phyloP scores from a whole-genome alignment of 2,888 invertebrate species.

The Tricholauxania praeusta region DNA sequence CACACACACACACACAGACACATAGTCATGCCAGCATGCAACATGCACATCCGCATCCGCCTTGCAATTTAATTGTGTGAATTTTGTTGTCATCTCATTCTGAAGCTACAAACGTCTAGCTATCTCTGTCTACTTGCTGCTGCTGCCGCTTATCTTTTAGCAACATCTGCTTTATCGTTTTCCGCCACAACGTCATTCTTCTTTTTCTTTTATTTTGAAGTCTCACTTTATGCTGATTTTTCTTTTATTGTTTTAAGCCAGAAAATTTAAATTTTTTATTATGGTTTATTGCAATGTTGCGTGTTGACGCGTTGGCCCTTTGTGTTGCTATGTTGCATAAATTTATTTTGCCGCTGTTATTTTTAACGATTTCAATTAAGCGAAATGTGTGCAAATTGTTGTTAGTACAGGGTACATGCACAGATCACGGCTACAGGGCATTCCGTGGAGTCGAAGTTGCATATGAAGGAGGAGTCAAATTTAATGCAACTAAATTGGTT shows the following conservation, averaged over 20 bases:
- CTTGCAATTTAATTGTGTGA: conserved; percentile 28
- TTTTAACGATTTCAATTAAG: conserved; percentile 28
- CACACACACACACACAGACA: background rate
- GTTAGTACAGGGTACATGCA: background rate
- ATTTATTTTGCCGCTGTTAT: conserved; percentile 3
- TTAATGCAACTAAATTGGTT: background rate
- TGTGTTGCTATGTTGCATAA: conserved; percentile 12
- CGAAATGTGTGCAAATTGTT: conserved; percentile 5
- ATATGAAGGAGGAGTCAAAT: background rate
- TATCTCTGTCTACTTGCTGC: background rate
- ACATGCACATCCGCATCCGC: conserved; percentile 30
- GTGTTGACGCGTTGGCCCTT: conserved; percentile 1
- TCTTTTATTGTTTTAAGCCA: conserved; percentile 30
- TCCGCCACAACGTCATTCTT: background rate
- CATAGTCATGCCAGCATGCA: background rate
- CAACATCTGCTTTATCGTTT: conserved; percentile 3
- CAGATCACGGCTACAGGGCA: background rate
- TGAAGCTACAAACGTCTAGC: background rate
- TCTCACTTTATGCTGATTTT: conserved; percentile 21
- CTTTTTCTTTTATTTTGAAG: background rate
- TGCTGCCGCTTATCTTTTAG: background rate
- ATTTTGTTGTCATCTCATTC: conserved; percentile 6
- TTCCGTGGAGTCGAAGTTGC: background rate
- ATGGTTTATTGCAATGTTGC: conserved; percentile 30
- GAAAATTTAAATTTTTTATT: conserved; percentile 25